Base-by-base conservation (phyloP, 2,113 vertebrate species). In the Apteryx mantelli region DNA sequence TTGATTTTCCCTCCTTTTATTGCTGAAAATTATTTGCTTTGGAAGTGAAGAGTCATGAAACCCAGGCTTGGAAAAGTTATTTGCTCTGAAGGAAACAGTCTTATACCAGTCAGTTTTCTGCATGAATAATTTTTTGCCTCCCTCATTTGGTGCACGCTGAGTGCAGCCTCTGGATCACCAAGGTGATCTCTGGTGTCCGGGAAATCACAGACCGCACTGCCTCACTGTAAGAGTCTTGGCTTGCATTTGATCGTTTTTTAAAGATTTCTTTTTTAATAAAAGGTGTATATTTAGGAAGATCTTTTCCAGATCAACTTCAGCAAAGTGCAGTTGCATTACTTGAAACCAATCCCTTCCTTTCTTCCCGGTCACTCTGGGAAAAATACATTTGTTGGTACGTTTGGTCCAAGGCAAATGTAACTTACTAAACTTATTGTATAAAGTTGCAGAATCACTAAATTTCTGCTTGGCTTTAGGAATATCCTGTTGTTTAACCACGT, bases 201-300 rank as follows among this genome's bases (percentile, higher is more conserved):
- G 48, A 77, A 92, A 61, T 61, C 53, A 34, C 0, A 2, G 75
- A 16, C 38, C 63, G 0, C 18, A 40, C 3, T 0, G 0, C 61
- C 36, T 83, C 19, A 1, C 36, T 89, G 40, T 55, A 40, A 56
- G 36, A 61, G 13, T 63, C 44, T n/a, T 60, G 48, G 44, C 9
- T 93, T 48, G 10, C 14, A 48, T 70, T 78, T 92, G 34, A 86
- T 69, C 0, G 30, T 60, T 90, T 95, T 82, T 60, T 36, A 87
- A 30, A 78, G 1, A 69, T 88, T 96, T 88, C 5, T 68, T 83
- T 70, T 74, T 55, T 38, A 88, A 69, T 56, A 69, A 61, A 91
- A 78, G 5, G 48, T 86, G 82, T 76, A 40, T 69, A 12, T 34
- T 74, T 88, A 12, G 40, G 78, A 76, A 91, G 56, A 74, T 42